phyloP scores from a whole-genome alignment of 2,888 invertebrate genomes.

The Hirudinaria manillensis region DNA sequence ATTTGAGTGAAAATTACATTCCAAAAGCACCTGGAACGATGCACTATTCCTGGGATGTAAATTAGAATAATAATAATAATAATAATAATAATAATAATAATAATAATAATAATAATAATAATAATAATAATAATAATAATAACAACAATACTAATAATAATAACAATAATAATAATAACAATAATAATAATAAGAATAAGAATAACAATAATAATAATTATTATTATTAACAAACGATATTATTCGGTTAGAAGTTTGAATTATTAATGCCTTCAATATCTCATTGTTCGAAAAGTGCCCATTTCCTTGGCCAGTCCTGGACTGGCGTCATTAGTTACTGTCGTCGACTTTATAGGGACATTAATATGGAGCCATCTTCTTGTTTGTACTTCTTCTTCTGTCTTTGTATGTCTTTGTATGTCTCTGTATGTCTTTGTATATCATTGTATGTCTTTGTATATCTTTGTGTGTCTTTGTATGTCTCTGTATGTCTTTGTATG shows the following conservation, averaged over 20 bases:
- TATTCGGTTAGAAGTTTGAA: no score
- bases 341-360: no score
- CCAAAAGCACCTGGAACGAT: no score
- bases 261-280: no score
- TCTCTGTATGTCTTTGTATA: neutral
- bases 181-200: neutral
- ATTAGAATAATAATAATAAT: no score
- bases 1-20: no score
- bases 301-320: no score
- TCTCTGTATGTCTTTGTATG: neutral
- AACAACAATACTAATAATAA: neutral
- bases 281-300: no score
- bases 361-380: no score
- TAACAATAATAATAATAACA: neutral
- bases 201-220: neutral
- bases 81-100: neutral
- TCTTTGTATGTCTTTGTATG: neutral
- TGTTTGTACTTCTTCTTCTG: neutral
- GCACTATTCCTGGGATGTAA: no score
- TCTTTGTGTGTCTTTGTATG: neutral
- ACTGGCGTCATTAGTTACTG: no score
- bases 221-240: no score
- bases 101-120: slow-evolving; percentile 4
- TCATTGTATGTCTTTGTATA: neutral
- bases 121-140: neutral